A percentile compares a stretch with the other conserved stretches of the same genome.
Conservation (phyloP, 2,113 vertebrate genomes). For the Procapra przewalskii region DNA sequence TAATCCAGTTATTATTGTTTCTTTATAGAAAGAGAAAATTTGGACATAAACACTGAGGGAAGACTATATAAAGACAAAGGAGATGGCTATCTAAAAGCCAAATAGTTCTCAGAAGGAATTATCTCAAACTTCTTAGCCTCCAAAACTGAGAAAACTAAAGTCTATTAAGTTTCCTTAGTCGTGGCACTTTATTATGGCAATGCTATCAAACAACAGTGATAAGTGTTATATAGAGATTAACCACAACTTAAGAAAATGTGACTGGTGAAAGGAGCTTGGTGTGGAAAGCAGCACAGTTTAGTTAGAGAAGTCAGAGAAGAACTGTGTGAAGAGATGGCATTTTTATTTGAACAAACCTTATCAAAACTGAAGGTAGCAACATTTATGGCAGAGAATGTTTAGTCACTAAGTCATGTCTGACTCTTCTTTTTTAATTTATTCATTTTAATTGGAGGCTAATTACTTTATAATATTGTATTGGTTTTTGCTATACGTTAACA, state of each 20-base stretch:
- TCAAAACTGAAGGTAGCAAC: not conserved
- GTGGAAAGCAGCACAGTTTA: not conserved
- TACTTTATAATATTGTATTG: too few relatives aligned
- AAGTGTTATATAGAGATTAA: not conserved
- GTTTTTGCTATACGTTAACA: too few relatives aligned
- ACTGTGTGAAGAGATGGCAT: not conserved
- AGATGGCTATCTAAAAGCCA: not conserved
- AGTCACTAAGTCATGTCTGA: not conserved
- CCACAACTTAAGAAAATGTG: not conserved
- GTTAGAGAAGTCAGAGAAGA: not conserved
- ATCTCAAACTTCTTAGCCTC: not conserved
- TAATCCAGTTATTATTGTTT: not conserved
- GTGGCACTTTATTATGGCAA: not conserved
- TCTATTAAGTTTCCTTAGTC: not conserved
- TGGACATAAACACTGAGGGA: not conserved
- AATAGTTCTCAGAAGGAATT: not conserved
- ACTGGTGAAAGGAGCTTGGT: not conserved
- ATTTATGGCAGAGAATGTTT: not conserved
- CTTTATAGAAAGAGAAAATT: not conserved
- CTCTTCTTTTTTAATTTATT: not conserved
- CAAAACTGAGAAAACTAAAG: not conserved
- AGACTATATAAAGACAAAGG: not conserved
- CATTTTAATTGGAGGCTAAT: too few relatives aligned
- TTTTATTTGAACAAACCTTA: not conserved
- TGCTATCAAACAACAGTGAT: not conserved